phyloP scores from a whole-genome alignment of 2,888 invertebrate species.

The Drepana falcataria region DNA sequence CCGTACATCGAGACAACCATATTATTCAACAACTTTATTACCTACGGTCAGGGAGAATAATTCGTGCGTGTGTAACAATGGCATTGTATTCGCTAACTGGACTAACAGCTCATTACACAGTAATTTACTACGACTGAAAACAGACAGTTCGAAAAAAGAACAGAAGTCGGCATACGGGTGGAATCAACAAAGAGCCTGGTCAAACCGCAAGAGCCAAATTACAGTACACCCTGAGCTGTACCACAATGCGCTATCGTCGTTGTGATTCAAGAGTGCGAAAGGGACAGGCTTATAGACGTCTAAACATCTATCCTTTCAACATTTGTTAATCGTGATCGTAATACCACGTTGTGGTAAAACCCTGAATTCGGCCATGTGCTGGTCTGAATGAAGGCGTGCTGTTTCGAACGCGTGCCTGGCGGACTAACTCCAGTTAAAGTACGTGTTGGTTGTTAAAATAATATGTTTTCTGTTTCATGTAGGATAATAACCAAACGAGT shows the following conservation, averaged over 20 bases:
- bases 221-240: conserved; percentile 19
- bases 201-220: conserved; percentile 40
- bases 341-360: too few relatives aligned
- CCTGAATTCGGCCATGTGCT: conserved; percentile 27
- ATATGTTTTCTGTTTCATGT: too few relatives aligned
- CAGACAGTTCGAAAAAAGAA: conserved; percentile 19
- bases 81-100: conserved; percentile 29
- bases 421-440: not conserved
- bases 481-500: too few relatives aligned
- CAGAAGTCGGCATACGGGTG: conserved; percentile 5
- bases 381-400: conserved; percentile 19
- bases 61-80: conserved; percentile 24
- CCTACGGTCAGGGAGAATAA: not conserved
- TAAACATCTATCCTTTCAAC: too few relatives aligned
- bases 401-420: not conserved
- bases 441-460: too few relatives aligned
- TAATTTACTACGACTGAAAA: conserved; percentile 24
- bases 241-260: too few relatives aligned
- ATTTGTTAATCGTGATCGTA: too few relatives aligned
- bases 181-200: conserved; percentile 23
- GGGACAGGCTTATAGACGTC: too few relatives aligned
- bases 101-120: conserved; percentile 24
- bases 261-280: too few relatives aligned
- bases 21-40: not conserved
- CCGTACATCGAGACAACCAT: not conserved